phyloP scores from a whole-genome alignment of 30 jellyfish, hydroid and myxozoan genomes.

The Aurelia sp. region DNA sequence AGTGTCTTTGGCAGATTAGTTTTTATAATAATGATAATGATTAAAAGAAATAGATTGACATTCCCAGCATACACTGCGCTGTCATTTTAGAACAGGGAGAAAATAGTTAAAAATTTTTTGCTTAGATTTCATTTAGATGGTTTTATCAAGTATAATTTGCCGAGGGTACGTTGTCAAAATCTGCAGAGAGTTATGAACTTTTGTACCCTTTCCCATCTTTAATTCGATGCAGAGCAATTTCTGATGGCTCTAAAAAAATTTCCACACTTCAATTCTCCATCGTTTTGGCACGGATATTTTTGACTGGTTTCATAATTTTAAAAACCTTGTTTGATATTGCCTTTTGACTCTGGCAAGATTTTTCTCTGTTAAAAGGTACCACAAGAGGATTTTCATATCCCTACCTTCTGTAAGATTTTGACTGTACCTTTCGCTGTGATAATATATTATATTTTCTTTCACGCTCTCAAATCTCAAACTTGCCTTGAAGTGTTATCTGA shows the following conservation, averaged over 20 bases:
- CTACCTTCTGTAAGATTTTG: background rate
- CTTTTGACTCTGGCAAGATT: too few species aligned
- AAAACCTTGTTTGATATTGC: too few species aligned
- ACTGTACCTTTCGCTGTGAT: background rate
- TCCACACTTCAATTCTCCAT: too few species aligned
- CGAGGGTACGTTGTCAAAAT: too few species aligned
- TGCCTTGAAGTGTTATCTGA: slow-evolving; percentile 44
- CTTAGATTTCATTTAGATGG: slow-evolving; percentile 11
- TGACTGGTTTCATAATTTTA: too few species aligned
- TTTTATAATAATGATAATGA: slow-evolving; percentile 19
- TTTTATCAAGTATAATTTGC: slow-evolving; percentile 15
- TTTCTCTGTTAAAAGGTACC: too few species aligned
- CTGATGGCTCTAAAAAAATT: too few species aligned
- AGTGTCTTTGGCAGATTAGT: slow-evolving; percentile 75
- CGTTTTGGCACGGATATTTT: too few species aligned
- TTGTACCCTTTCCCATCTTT: too few species aligned
- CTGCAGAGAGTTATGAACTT: too few species aligned
- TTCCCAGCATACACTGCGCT: slow-evolving; percentile 68
- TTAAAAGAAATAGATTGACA: slow-evolving; percentile 11
- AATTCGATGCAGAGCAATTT: too few species aligned
- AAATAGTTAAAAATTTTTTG: slow-evolving; percentile 23
- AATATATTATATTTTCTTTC: slow-evolving; percentile 19
- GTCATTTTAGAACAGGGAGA: slow-evolving; percentile 54
- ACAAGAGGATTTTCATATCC: too few species aligned
- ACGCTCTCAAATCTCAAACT: slow-evolving; percentile 49